Conservation (phyloP, 2,113 vertebrate species). For the Pheucticus melanocephalus region DNA sequence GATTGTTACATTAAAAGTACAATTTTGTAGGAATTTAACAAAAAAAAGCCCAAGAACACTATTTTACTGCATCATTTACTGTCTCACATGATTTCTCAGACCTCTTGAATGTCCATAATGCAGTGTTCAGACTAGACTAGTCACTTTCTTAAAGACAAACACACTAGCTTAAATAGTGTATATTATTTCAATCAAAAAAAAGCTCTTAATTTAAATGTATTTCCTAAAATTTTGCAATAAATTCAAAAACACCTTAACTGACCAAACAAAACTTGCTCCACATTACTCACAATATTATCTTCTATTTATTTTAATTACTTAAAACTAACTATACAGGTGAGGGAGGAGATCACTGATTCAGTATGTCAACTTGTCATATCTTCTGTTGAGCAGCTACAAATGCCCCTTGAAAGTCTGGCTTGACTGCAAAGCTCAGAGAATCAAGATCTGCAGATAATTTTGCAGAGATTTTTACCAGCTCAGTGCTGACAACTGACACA, state of each 20-base stretch:
- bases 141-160: not conserved
- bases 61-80: conserved; percentile 47
- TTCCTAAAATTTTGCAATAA: not conserved
- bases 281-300: not conserved
- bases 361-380: not conserved
- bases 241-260: not conserved
- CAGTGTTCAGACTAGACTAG: not conserved
- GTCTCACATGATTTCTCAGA: not conserved
- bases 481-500: not conserved
- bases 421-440: not conserved
- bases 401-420: not conserved
- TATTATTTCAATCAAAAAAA: not conserved
- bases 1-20: conserved; percentile 35
- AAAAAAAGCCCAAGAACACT: not conserved
- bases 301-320: not conserved
- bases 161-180: not conserved
- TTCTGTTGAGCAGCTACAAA: not conserved
- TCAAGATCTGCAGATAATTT: not conserved
- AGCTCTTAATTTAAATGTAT: not conserved
- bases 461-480: not conserved
- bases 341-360: not conserved
- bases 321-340: not conserved
- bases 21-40: conserved; percentile 61
- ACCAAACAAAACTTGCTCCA: not conserved
- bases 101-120: not conserved